Evolutionary conservation across 2,113 vertebrate genomes (phyloP), one percentile per base, ranked within the genome.

Genomic region (Gymnogyps californianus): DNA sequence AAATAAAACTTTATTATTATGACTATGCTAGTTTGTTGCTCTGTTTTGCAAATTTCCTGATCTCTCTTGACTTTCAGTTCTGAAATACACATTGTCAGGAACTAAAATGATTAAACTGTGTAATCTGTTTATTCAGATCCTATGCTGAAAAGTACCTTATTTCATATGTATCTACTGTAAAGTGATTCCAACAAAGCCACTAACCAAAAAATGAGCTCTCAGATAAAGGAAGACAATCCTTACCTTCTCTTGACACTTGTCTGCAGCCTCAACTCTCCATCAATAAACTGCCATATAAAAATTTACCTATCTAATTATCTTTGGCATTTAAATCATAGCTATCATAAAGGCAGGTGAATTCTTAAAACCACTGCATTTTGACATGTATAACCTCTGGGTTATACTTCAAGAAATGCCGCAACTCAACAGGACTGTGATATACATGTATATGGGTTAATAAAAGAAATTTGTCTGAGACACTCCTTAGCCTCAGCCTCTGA

Each of bases 41-140:
- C 57, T 88, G 32, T 51, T 94, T 38, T 29, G 51, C 47, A 78
- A 74, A 90, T 84, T 91, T 93, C 28, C 42, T 44, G 18, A 61
- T 87, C 36, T 78, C 57, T 78, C 70, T n/a, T 69, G 76, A 64
- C 51, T 90, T 79, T 64, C 40, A 44, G 21, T 78, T 93, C 55
- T 84, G 86, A 95, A 93, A 71, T 51, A 75, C 15, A 61, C 22
- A 58, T 29, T 88, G 71, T 46, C 55, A 90, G 49, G 51, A 85
- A 74, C 58, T 31, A 71, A 92, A 76, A 83, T 81, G 17, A 90
- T 70, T 90, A 86, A 82, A 71, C 46, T 52, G 26, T 51, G 25
- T 89, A 70, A 91, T 83, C 71, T 90, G 51, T 89, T 92, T 81
- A 83, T 86, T 92, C 88, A 88, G 67, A 88, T 89, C 52, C 71